Conservation (phyloP, 2,797 vertebrate species). For the Clarias pachynema region DNA sequence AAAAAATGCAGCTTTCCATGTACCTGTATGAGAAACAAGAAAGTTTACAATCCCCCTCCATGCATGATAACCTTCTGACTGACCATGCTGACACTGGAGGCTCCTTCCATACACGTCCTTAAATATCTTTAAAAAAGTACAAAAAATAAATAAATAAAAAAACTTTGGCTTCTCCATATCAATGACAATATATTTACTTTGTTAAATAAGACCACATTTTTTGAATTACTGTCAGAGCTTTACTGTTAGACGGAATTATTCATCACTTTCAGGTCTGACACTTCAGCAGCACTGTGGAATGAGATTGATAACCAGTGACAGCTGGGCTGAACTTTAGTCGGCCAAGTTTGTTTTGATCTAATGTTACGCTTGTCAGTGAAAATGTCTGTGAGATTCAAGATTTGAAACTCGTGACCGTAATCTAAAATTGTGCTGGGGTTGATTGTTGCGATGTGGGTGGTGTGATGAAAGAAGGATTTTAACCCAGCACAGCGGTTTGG, state of each 20-base stretch:
- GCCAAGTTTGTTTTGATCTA: not conserved
- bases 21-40: no score
- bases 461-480: not conserved
- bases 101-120: not conserved
- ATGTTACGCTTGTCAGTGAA: not conserved
- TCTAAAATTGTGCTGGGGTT: not conserved
- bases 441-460: not conserved
- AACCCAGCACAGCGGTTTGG: not conserved
- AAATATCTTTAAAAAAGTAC: not conserved
- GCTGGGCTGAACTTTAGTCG: not conserved
- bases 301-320: not conserved
- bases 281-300: not conserved
- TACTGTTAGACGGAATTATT: not conserved
- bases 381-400: not conserved
- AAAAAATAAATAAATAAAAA: no score
- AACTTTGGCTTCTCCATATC: not conserved
- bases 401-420: not conserved
- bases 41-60: no score
- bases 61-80: not conserved
- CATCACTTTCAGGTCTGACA: not conserved
- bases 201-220: not conserved
- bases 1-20: no score
- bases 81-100: not conserved
- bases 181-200: no score
- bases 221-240: not conserved